Conservation (phyloP, 1,140 invertebrate genomes). For the Steinernema khuongi region DNA sequence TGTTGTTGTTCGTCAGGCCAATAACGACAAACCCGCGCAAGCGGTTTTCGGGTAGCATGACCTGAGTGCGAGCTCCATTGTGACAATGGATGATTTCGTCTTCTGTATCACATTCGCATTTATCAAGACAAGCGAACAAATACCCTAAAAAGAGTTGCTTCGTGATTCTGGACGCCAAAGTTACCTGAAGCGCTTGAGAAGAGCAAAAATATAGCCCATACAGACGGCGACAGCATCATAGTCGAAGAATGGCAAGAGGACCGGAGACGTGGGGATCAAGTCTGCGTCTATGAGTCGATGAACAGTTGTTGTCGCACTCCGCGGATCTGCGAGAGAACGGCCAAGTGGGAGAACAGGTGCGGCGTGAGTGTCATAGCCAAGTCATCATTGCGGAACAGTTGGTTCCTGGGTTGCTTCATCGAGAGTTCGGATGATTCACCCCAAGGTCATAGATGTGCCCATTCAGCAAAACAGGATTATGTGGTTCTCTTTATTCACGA, state of each 20-base stretch:
- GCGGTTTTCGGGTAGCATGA: slow-evolving; percentile 25
- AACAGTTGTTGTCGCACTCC: slow-evolving; percentile 1
- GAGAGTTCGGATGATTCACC: neutral
- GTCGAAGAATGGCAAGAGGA: neutral
- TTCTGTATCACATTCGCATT: slow-evolving; percentile 35
- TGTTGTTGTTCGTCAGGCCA: slow-evolving; percentile 32
- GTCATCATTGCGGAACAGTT: neutral
- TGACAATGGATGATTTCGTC: slow-evolving; percentile 38
- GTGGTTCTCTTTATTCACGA: neutral
- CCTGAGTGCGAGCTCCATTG: slow-evolving; percentile 30
- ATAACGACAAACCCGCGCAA: slow-evolving; percentile 36
- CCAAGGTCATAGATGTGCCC: neutral
- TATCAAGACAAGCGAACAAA: slow-evolving; percentile 29
- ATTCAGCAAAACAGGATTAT: no score
- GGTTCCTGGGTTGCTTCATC: neutral
- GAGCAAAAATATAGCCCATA: neutral
- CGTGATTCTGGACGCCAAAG: neutral
- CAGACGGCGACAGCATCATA: neutral
- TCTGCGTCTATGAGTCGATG: no score
- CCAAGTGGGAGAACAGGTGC: neutral
- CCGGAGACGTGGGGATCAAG: neutral
- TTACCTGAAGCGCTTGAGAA: neutral
- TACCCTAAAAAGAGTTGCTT: slow-evolving; percentile 9
- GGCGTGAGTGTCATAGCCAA: neutral
- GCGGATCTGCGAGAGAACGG: neutral